Evolutionary conservation across 2,797 vertebrate species (phyloP), one percentile per base, ranked within the genome.

Genomic region (Leuciscus waleckii): DNA sequence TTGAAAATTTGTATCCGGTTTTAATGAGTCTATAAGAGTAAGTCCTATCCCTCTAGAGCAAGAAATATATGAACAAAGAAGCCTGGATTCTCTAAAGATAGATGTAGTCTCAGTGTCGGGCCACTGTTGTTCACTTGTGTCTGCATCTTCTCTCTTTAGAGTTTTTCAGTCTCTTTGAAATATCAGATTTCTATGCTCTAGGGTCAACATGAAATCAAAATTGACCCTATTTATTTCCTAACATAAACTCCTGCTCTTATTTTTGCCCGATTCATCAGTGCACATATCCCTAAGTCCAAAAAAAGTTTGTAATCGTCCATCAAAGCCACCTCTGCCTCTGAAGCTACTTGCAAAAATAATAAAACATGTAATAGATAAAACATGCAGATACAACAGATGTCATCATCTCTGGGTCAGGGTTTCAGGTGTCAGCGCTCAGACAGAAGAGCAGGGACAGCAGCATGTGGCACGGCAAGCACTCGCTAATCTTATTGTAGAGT

Each of bases 401-500:
- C 46, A 21, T 69, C 65, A 19, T 61, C 69, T 82, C 17, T 54
- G 17, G 29, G 73, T 63, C 51, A 23, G 41, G 67, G 56, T 69
- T 68, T 56, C 73, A 68, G 61, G 69, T 84, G 71, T 67, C 9
- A 68, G 54, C n/a, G 76, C 32, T 67, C 82, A 35, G 58, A 82
- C 79, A 43, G 79, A 37, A 11, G 14, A 68, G 74, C 39, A 46
- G 46, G 83, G 63, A 70, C 83, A 29, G 56, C 69, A 84, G 83
- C 86, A 88, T 86, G 87, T 89, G 87, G 80, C 83, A 81, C 54
- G 68, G 56, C 75, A 87, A 73, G 65, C 26, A 54, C 83, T 65
- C 63, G 35, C 77, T 92, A 90, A 92, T 92, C 90, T 89, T 32
- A 87, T 87, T 90, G 87, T 90, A 71, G 41, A 1, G 67, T 82